phyloP scores from a whole-genome alignment of 1,140 invertebrate genomes.

The Panagrolaimus sp. region DNA sequence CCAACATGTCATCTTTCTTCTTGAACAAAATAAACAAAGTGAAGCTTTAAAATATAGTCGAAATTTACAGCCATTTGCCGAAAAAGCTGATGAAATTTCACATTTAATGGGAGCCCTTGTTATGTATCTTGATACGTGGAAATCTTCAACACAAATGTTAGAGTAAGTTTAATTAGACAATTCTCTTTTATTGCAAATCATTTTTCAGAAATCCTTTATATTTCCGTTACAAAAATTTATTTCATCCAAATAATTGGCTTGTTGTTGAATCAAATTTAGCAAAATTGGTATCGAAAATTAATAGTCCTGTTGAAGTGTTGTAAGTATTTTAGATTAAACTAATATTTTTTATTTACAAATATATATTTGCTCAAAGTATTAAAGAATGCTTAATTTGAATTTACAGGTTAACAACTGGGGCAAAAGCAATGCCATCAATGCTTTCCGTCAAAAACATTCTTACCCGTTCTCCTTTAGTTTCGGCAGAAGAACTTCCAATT shows the following conservation, averaged over 20 bases:
- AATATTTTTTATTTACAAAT: no score
- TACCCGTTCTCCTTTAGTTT: constrained; percentile 2
- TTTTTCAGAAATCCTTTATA: no score
- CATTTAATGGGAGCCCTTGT: constrained; percentile 38
- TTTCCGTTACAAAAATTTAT: constrained; percentile 34
- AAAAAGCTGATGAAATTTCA: constrained; percentile 23
- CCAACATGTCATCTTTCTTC: neutral
- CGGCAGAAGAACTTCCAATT: constrained; percentile 39
- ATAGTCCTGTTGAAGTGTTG: constrained; percentile 29
- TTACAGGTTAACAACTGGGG: constrained; percentile 44
- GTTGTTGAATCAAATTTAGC: constrained; percentile 41
- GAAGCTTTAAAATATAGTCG: neutral
- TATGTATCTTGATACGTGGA: constrained; percentile 31
- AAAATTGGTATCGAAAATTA: constrained; percentile 26
- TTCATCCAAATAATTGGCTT: constrained; percentile 40
- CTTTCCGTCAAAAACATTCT: constrained; percentile 39
- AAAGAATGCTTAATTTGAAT: no score
- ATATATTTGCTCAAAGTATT: no score
- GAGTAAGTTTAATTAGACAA: no score
- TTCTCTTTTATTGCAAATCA: no score
- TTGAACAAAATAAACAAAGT: neutral
- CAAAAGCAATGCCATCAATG: constrained; percentile 42
- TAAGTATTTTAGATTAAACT: constrained; percentile 19
- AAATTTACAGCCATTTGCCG: neutral
- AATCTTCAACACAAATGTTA: no score